Evolutionary conservation across 2,797 vertebrate species (phyloP).

Genomic region (Natrix natrix): DNA sequence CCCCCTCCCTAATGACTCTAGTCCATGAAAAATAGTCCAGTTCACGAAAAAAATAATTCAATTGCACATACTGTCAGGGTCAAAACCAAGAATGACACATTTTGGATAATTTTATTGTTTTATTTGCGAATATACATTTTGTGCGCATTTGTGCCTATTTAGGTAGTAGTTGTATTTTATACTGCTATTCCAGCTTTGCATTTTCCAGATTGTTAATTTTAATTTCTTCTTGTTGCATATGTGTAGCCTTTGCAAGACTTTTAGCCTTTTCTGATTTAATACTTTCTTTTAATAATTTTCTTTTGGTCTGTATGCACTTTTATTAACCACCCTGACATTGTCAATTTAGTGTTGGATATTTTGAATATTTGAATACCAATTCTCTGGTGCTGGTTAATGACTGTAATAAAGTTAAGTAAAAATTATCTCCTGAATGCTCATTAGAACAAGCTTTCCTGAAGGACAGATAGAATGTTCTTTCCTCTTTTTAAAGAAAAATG

Average conservation of each 20-base stretch:
- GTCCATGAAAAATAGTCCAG: background rate
- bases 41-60: background rate
- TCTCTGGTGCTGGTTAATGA: background rate
- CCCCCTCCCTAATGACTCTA: background rate
- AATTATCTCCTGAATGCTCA: background rate
- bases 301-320: background rate
- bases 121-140: background rate
- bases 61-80: background rate
- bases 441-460: background rate
- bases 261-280: background rate
- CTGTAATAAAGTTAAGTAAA: background rate
- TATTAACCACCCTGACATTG: background rate
- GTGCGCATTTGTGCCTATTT: background rate
- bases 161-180: background rate
- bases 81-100: background rate
- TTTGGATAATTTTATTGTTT: background rate
- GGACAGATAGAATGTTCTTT: background rate
- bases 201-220: background rate
- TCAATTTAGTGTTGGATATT: background rate
- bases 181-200: background rate
- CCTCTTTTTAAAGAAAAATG: background rate
- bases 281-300: background rate
- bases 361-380: background rate
- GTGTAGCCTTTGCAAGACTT: background rate
- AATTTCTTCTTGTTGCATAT: background rate